Conservation (phyloP, 2,113 vertebrate genomes). For the Psephotus haematonotus region DNA sequence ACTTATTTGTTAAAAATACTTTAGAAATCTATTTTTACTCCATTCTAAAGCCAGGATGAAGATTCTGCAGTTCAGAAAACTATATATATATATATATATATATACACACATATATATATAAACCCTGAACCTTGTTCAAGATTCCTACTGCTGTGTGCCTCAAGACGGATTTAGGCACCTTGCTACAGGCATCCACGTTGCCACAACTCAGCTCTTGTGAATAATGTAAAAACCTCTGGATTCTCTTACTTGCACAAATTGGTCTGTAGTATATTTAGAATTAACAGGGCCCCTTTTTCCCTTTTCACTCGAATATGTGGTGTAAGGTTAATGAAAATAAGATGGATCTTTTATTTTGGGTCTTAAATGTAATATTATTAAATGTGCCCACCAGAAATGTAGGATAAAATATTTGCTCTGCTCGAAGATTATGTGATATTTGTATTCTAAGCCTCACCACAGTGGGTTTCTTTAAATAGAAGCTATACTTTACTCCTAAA, state of each 20-base stretch:
- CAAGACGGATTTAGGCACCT: not conserved
- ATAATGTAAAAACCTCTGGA: constrained; percentile 1
- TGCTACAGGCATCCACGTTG: not conserved
- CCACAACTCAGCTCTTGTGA: not conserved
- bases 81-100: no score
- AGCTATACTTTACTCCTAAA: constrained; percentile 80
- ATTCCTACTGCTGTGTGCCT: not conserved
- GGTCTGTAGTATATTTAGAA: not conserved
- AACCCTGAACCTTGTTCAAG: not conserved
- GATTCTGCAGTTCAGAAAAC: not conserved
- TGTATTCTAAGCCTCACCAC: constrained; percentile 77
- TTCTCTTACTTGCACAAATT: constrained; percentile 29
- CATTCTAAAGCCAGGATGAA: not conserved
- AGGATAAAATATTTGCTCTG: constrained; percentile 73
- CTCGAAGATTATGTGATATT: constrained; percentile 76
- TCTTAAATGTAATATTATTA: constrained; percentile 57
- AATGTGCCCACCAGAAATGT: constrained; percentile 68
- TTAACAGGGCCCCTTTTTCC: not conserved
- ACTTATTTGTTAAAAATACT: not conserved
- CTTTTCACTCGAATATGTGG: not conserved
- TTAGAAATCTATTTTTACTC: not conserved
- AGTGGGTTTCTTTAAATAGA: constrained; percentile 88
- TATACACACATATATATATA: no score
- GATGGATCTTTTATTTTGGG: constrained; percentile 49
- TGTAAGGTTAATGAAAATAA: constrained; percentile 53